phyloP scores from a whole-genome alignment of 1,140 invertebrate species.

The Papilio xuthus region DNA sequence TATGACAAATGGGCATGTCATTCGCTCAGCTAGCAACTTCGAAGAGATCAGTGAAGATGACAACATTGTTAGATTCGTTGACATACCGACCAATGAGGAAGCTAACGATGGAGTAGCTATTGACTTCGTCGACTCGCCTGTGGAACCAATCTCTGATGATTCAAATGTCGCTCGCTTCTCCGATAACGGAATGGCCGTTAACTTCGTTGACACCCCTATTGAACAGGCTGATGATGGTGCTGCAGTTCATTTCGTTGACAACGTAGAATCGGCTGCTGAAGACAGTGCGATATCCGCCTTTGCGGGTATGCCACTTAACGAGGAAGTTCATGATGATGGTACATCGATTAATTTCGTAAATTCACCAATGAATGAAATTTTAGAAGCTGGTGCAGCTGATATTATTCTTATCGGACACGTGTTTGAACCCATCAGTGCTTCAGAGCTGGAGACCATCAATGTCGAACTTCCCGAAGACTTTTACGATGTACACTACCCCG shows the following conservation, averaged over 20 bases:
- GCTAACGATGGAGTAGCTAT: constrained; percentile 13
- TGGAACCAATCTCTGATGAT: constrained; percentile 2
- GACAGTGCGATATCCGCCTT: not conserved
- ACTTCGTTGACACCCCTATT: constrained; percentile 36
- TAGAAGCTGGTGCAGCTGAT: constrained; percentile 20
- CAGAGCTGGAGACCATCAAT: constrained; percentile 37
- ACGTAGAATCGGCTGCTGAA: not conserved
- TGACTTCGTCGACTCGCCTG: constrained; percentile 35
- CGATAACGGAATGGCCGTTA: constrained; percentile 10
- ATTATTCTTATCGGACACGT: constrained; percentile 9
- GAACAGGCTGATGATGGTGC: not conserved
- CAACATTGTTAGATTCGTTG: not conserved
- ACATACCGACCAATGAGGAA: not conserved
- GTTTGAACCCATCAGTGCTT: constrained; percentile 33
- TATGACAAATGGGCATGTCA: not conserved
- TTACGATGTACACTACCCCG: not conserved
- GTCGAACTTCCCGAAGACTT: not conserved
- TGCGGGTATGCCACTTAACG: constrained; percentile 2
- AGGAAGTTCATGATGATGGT: not conserved
- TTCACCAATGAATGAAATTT: constrained; percentile 12
- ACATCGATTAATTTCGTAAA: not conserved
- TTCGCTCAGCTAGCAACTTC: constrained; percentile 1
- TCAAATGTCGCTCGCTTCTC: not conserved
- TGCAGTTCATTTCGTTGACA: constrained; percentile 25
- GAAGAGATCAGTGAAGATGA: not conserved